Conservation (phyloP, 2,888 invertebrate genomes). For the Apomyelois bistriatella region DNA sequence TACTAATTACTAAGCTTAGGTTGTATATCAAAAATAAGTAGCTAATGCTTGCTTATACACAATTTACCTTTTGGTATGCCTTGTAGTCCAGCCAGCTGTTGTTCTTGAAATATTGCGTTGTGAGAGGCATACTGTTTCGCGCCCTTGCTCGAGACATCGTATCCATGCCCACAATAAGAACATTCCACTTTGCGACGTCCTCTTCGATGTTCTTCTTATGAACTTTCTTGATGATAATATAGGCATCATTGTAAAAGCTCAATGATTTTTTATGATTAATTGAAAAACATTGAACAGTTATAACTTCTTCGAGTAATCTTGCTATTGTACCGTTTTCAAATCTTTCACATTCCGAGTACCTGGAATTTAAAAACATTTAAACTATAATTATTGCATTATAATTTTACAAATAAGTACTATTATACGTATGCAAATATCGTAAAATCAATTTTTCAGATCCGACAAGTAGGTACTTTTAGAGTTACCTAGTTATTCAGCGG, state of each 20-base stretch:
- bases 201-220: neutral
- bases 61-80: conserved; percentile 83
- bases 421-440: no score
- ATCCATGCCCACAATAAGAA: conserved; percentile 90
- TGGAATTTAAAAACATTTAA: conserved; percentile 30
- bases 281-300: conserved; percentile 38
- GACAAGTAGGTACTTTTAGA: no score
- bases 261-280: conserved; percentile 14
- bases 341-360: conserved; percentile 33
- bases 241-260: conserved; percentile 43
- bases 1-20: no score
- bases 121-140: conserved; percentile 86
- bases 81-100: conserved; percentile 85
- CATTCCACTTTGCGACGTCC: conserved; percentile 48
- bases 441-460: no score
- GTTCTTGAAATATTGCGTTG: conserved; percentile 82
- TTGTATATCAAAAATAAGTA: no score
- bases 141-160: conserved; percentile 90
- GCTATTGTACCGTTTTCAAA: conserved; percentile 36
- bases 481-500: no score
- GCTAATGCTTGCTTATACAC: no score
- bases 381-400: neutral
- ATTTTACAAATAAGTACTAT: neutral
- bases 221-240: conserved; percentile 39
- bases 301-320: conserved; percentile 37